These are phyloP conservation scores for Sula dactylatra DNA, from an alignment of 2,113 vertebrate species.

Conservation along the genomic window DNA sequence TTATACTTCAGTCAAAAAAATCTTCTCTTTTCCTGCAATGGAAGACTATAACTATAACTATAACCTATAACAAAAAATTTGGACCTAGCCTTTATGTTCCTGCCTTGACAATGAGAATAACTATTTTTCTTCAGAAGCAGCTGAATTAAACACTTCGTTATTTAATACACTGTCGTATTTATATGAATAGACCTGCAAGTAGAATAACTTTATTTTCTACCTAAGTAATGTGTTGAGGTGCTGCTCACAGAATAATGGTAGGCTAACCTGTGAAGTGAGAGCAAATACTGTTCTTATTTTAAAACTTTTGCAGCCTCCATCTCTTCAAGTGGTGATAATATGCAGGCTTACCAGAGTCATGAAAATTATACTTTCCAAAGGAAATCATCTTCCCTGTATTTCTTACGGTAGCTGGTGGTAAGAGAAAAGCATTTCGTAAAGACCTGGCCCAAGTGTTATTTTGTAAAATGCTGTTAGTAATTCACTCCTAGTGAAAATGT, in stretches of 20 bases:
- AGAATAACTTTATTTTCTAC: not conserved
- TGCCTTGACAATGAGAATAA: not conserved
- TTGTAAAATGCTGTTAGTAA: not conserved
- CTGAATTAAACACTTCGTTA: not conserved
- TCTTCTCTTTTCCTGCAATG: not conserved
- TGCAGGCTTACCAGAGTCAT: not conserved
- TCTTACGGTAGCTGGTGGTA: not conserved
- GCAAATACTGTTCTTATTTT: not conserved
- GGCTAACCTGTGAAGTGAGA: not conserved
- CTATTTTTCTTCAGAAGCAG: not conserved
- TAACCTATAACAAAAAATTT: not conserved
- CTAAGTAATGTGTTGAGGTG: fast-evolving
- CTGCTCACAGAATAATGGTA: not conserved
- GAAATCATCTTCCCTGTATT: not conserved
- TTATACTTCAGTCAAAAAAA: not conserved
- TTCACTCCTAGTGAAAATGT: not conserved
- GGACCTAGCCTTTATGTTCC: not conserved
- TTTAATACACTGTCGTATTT: not conserved
- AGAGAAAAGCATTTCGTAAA: not conserved
- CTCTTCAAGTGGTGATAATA: not conserved
- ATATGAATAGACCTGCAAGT: not conserved
- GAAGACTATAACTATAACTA: not conserved
- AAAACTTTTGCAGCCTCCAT: not conserved
- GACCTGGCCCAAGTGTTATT: not conserved
- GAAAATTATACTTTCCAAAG: not conserved